phyloP scores from a whole-genome alignment of 2,888 invertebrate genomes.

The Synergus umbraculus region DNA sequence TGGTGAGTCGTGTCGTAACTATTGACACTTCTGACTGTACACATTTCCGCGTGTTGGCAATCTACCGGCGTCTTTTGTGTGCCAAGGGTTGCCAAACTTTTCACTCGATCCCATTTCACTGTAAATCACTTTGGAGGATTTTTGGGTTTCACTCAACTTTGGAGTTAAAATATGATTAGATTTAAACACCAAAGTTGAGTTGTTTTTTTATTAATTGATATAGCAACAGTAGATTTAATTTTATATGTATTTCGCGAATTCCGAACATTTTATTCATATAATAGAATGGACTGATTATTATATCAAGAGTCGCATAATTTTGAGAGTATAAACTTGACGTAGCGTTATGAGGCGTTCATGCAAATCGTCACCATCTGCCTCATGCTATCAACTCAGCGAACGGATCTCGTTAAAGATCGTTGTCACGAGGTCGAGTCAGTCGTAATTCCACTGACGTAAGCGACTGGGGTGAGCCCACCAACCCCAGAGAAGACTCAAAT shows the following conservation, averaged over 20 bases:
- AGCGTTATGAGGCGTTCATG: conserved; percentile 1
- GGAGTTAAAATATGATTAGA: no score
- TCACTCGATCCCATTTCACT: background rate
- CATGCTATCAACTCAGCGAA: background rate
- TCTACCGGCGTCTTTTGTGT: conserved; percentile 1
- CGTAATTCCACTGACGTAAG: conserved; percentile 28
- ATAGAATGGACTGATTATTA: background rate
- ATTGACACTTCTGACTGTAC: conserved; percentile 32
- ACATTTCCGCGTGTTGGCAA: conserved; percentile 35
- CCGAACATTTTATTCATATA: background rate
- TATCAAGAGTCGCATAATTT: background rate
- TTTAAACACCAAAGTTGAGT: no score
- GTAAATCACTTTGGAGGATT: no score
- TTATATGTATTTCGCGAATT: no score
- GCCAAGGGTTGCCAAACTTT: conserved; percentile 23
- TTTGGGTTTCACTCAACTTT: no score
- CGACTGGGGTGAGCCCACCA: conserved; percentile 5
- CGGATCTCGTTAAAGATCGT: conserved; percentile 2
- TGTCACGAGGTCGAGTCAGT: conserved; percentile 15
- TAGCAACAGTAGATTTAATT: no score
- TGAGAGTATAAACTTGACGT: background rate
- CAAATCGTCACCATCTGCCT: background rate
- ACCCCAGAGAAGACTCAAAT: background rate
- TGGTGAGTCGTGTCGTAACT: conserved; percentile 16
- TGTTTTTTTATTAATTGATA: no score